Conservation (phyloP, 2,113 vertebrate genomes). For the Actinemys pallida region DNA sequence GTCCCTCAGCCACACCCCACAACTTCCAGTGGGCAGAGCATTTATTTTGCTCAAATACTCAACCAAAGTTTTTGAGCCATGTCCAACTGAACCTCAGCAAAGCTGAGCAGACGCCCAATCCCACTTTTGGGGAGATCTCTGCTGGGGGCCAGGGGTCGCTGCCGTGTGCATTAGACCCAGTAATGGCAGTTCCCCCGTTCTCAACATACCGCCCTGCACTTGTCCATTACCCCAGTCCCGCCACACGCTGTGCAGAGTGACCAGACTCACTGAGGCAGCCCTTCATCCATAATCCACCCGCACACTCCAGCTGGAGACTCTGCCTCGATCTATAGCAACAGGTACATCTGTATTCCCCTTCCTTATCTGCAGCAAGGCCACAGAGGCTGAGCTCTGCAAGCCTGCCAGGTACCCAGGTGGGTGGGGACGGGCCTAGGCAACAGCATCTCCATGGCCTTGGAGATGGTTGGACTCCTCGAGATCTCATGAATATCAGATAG, state of each 20-base stretch:
- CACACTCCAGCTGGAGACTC: neutral
- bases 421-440: neutral
- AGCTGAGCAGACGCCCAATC: rapidly evolving
- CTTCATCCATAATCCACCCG: neutral
- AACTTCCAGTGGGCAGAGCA: neutral
- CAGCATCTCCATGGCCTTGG: neutral
- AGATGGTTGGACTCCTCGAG: neutral
- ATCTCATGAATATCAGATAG: neutral
- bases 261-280: neutral
- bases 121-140: neutral
- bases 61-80: neutral
- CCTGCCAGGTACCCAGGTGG: neutral
- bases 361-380: neutral
- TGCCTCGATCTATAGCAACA: neutral
- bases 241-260: rapidly evolving
- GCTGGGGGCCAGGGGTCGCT: neutral
- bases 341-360: rapidly evolving
- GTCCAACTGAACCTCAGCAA: neutral
- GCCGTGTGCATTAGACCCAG: neutral
- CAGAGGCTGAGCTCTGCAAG: neutral
- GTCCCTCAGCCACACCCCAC: neutral
- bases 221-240: neutral
- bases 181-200: neutral
- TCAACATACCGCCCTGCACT: neutral
- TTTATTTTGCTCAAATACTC: neutral